Percentiles rank a stretch among this genome's conserved stretches.
Conservation (phyloP, 2,113 vertebrate genomes). For the Coracopsis vasa region DNA sequence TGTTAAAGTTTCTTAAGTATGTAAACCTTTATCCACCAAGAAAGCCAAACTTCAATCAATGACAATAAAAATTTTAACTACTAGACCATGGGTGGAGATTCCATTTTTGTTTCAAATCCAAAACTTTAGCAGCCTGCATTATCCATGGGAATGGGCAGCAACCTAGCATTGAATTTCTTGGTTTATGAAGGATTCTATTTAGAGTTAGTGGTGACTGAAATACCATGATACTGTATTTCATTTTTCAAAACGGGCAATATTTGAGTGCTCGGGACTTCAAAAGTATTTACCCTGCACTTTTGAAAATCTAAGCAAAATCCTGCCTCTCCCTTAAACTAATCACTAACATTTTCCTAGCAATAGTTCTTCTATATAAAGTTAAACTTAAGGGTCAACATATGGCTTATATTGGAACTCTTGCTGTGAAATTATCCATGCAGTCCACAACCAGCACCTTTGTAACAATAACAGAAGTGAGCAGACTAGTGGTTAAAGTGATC, state of each 20-base stretch:
- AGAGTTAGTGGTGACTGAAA: background rate
- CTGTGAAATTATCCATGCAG: background rate
- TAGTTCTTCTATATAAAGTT: background rate
- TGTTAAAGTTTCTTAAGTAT: background rate
- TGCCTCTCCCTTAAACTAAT: constrained; percentile 8
- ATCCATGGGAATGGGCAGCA: background rate
- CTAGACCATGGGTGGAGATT: background rate
- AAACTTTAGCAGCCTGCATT: background rate
- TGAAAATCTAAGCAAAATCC: constrained; percentile 25
- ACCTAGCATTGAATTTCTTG: background rate
- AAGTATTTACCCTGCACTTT: background rate
- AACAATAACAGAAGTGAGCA: background rate
- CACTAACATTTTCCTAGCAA: constrained; percentile 1
- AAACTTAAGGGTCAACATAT: constrained; percentile 6
- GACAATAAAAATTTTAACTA: background rate
- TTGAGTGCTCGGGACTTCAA: background rate
- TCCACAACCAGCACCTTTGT: background rate
- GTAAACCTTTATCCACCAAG: background rate
- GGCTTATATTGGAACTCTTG: constrained; percentile 10
- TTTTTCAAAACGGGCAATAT: constrained; percentile 3
- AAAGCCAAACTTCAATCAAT: background rate
- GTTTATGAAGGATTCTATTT: background rate
- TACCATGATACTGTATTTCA: background rate
- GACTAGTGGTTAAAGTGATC: background rate
- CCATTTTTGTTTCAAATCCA: background rate